Evolutionary conservation across 2,888 invertebrate species (phyloP), one percentile per base, ranked within the genome.

Genomic region (Tryphoninae sp.): DNA sequence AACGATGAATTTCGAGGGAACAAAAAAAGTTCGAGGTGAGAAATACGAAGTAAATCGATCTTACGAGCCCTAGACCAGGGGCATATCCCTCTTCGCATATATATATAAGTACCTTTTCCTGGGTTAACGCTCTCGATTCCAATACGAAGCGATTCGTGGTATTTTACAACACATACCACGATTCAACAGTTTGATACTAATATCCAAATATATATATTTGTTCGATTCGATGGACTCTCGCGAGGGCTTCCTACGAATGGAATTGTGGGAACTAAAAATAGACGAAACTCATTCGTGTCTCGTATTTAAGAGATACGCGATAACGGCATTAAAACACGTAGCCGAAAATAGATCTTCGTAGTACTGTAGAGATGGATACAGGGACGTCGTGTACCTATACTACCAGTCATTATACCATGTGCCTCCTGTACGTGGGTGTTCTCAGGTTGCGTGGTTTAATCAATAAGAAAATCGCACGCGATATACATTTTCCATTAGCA

Each of bases 381-480:
- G 61, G 22, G 45, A 16, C 45, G 62, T 11, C 42, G 7, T n/a
- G 51, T 68, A 19, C 19, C 1, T 19, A 69, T 16, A 68, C 2
- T 16, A 68, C 2, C 13, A 6, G 45, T 45, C 13, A 0, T 45
- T 45, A 45, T 45, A 45, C 45, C 13, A 45, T 45, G 13, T 45
- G 13, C 13, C 2, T 7, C 4, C 23, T 45, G 53, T 22, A 9
- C 33, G 67, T 68, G 72, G 67, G 75, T 76, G 78, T 61, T 76
- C 62, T 55, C 59, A 42, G n/a, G 59, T 9, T 45, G 45, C n/a
- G n/a, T 22, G 33, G 58, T 62, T 75, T 73, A 78, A 84, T 82
- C 84, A 65, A 82, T 82, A 76, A 74, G 71, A 76, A 78, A 84
- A 82, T 82, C 69, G 26, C 68, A 72, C 42, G 61, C 79, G 78